Percentiles rank a stretch among this genome's conserved stretches.
Evolutionary conservation across 2,113 vertebrate species (phyloP).

Genomic region (Dolichallabes microphthalmus): DNA sequence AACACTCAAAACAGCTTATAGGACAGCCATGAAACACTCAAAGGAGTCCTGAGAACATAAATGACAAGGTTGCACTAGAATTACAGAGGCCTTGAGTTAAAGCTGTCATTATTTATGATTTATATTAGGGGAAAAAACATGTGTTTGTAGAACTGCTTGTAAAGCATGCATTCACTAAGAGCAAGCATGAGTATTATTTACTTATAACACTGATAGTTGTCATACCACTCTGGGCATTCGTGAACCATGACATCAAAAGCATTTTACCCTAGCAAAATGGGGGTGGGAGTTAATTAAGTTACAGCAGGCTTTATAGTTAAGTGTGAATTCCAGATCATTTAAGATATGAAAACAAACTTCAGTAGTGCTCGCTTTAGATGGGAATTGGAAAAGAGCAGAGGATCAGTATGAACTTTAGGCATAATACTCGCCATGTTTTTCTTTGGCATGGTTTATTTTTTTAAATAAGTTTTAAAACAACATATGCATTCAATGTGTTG

Average conservation of each 20-base stretch:
- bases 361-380: neutral
- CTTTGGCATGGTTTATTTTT: neutral
- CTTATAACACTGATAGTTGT: constrained; percentile 55
- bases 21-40: neutral
- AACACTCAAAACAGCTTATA: constrained; percentile 43
- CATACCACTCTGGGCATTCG: constrained; percentile 48
- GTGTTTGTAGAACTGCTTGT: neutral
- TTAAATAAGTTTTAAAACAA: neutral
- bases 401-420: no score
- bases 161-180: neutral
- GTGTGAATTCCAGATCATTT: neutral
- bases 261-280: constrained; percentile 27
- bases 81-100: neutral
- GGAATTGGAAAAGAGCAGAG: neutral
- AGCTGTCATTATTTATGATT: neutral
- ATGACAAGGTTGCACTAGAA: neutral
- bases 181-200: neutral
- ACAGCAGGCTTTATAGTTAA: neutral
- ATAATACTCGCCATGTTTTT: neutral
- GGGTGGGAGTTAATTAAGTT: neutral
- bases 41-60: neutral
- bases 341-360: neutral
- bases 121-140: neutral
- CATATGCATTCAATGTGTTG: neutral
- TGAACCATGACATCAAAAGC: constrained; percentile 28